Conservation (phyloP, 2,888 invertebrate species). For the Malthinus flaveolus region DNA sequence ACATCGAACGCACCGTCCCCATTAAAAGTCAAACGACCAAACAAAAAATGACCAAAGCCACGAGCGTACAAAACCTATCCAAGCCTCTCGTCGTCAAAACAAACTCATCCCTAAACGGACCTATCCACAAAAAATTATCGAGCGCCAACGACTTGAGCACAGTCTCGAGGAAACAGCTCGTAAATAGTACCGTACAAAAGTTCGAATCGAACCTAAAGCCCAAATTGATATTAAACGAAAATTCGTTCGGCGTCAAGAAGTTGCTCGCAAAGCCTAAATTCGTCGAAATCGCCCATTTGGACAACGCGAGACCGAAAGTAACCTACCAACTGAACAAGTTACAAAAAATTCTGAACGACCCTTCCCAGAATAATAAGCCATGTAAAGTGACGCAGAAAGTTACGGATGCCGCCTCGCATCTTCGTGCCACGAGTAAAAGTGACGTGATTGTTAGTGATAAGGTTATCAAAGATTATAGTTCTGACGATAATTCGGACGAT, state of each 20-base stretch:
- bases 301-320: not conserved
- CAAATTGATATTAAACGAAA: not conserved
- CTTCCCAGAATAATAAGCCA: not conserved
- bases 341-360: not conserved
- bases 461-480: constrained; percentile 58
- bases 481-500: constrained; percentile 75
- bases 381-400: not conserved
- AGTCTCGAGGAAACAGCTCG: constrained; percentile 1
- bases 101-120: not conserved
- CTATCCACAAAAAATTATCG: not conserved
- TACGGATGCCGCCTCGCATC: not conserved
- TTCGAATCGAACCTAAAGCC: constrained; percentile 8
- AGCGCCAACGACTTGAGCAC: not conserved
- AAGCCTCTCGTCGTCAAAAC: not conserved
- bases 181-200: constrained; percentile 3
- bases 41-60: constrained; percentile 14
- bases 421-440: too few relatives aligned
- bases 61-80: constrained; percentile 17
- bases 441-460: not conserved
- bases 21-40: not conserved
- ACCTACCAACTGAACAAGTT: not conserved
- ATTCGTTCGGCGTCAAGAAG: constrained; percentile 15
- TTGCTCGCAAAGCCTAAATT: constrained; percentile 19
- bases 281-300: not conserved
- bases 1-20: not conserved